Evolutionary conservation across 2,113 vertebrate species (phyloP).

Genomic region (Clarias macrocephalus): DNA sequence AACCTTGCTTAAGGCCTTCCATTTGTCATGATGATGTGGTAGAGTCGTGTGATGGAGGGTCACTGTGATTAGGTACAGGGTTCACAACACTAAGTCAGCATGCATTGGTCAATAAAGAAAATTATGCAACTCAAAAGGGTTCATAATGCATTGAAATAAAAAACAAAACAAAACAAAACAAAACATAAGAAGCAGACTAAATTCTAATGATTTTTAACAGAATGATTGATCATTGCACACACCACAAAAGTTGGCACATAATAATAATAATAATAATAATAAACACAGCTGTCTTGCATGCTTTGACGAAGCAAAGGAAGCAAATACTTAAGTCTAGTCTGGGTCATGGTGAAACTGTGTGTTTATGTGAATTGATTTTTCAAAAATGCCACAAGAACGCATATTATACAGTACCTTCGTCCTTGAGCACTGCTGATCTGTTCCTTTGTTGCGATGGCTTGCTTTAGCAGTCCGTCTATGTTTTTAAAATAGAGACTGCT

Average conservation of each 20-base stretch:
- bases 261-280: neutral
- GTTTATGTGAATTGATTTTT: neutral
- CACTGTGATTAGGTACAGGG: constrained; percentile 64
- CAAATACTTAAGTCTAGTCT: neutral
- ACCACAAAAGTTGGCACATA: neutral
- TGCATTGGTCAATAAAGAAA: constrained; percentile 58
- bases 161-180: constrained; percentile 28
- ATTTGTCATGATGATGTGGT: constrained; percentile 69
- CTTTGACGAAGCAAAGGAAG: neutral
- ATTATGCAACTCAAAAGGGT: constrained; percentile 29
- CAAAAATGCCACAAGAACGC: neutral
- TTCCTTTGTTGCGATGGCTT: constrained; percentile 83
- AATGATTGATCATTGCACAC: constrained; percentile 3
- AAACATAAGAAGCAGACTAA: constrained; percentile 26
- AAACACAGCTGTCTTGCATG: neutral
- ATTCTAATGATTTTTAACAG: constrained; percentile 17
- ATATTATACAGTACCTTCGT: constrained; percentile 77
- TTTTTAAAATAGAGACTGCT: constrained; percentile 91
- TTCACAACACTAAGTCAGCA: constrained; percentile 62
- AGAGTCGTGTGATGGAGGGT: constrained; percentile 67
- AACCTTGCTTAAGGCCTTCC: constrained; percentile 67
- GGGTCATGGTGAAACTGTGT: neutral
- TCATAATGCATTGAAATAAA: constrained; percentile 1
- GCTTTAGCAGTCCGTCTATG: constrained; percentile 84
- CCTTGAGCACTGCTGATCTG: constrained; percentile 81